Evolutionary conservation across 2,113 vertebrate species (phyloP), one percentile per base, ranked within the genome.

Genomic region (Chaetura pelagica): DNA sequence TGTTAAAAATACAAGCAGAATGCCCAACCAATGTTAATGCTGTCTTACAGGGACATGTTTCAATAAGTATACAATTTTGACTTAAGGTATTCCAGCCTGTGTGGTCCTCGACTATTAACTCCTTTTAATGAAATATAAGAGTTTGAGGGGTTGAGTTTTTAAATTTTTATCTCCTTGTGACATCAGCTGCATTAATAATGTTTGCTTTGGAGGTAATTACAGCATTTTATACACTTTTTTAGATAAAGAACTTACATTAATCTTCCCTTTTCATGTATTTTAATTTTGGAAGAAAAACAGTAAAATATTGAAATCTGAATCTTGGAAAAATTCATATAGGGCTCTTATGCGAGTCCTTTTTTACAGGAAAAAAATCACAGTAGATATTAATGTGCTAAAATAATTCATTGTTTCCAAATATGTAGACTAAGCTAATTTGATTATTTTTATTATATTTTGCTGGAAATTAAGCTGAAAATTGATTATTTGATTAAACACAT

Each of bases 11-110:
- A 89, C 73, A 72, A 94, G 87, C 20, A 80, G 88, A 94, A 77
- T 83, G 35, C 86, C 93, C 75, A 91, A 93, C 78, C 23, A 34
- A 42, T 19, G 32, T 89, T 89, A 74, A 55, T 75, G 38, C 61
- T 82, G 48, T 78, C 69, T 87, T 91, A 87, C n/a, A 89, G 58
- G 4, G 0, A 88, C 0, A 0, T 57, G 38, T 94, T 96, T 71
- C 77, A 78, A 0, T 93, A 75, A 49, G 29, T 63, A 35, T 22
- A n/a, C 29, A 34, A 40, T 75, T 95, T 84, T 79, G 18, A 94
- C 24, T 84, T 84, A 20, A 92, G 67, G 35, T 93, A 40, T 95
- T 95, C 71, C 90, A 95, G 34, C 71, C 75, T 95, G 90, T 95
- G 94, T 96, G 90, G 92, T 96, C 92, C 85, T 34, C 75, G 82